Conservation (phyloP, 2,888 invertebrate species). For the Syrphus vitripennis region DNA sequence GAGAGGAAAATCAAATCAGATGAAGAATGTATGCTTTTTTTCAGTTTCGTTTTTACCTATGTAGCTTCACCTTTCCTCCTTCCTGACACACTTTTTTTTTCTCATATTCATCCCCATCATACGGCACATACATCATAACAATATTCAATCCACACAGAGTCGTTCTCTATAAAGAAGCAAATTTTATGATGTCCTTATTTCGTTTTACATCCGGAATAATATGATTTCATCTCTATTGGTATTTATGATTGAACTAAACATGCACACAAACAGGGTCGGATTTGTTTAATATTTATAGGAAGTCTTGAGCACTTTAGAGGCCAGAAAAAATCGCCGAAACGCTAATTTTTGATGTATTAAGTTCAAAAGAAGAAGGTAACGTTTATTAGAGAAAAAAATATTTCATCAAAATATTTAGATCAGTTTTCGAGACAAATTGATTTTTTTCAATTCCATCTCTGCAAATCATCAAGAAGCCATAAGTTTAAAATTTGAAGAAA, state of each 20-base stretch:
- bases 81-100: constrained; percentile 5
- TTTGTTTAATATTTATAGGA: neutral
- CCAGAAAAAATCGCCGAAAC: too few species aligned
- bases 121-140: constrained; percentile 39
- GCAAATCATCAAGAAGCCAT: too few species aligned
- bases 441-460: too few species aligned
- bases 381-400: too few species aligned
- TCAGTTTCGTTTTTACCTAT: neutral
- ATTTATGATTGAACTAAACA: constrained; percentile 41
- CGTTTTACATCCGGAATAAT: constrained; percentile 69
- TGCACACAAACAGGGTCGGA: neutral
- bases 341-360: too few species aligned
- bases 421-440: too few species aligned
- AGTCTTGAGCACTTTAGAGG: too few species aligned
- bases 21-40: constrained; percentile 17
- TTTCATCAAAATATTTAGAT: too few species aligned
- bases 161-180: constrained; percentile 54
- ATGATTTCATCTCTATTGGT: constrained; percentile 68
- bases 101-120: neutral
- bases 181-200: constrained; percentile 71
- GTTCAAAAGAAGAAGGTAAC: too few species aligned
- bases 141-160: constrained; percentile 61
- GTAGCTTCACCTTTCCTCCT: neutral
- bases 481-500: too few species aligned
- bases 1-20: constrained; percentile 57